These are phyloP conservation scores for Drosophila paranaensis DNA, from an alignment of 2,888 invertebrate species.

Conservation along the genomic window DNA sequence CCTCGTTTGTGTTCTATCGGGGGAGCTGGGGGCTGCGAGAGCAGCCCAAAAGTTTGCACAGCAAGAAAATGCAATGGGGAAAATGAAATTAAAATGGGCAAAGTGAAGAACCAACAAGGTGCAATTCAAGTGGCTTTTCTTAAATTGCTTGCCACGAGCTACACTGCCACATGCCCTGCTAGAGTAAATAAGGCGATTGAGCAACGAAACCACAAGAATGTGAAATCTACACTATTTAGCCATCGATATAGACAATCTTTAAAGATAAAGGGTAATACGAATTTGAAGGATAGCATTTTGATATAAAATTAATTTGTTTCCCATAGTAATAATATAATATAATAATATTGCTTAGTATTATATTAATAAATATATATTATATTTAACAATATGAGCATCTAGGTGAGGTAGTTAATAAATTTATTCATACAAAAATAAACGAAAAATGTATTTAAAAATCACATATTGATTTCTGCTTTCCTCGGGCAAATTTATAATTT, in stretches of 20 bases:
- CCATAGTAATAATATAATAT: too few relatives aligned
- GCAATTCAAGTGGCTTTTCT: constrained; percentile 42
- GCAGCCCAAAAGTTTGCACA: constrained; percentile 55
- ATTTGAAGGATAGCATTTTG: too few relatives aligned
- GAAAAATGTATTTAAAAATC: too few relatives aligned
- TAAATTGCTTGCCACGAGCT: constrained; percentile 32
- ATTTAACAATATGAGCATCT: too few relatives aligned
- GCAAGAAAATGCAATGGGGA: constrained; percentile 59
- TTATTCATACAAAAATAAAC: too few relatives aligned
- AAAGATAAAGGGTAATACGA: too few relatives aligned
- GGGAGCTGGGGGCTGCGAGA: constrained; percentile 1
- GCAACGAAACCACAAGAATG: neutral
- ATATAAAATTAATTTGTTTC: too few relatives aligned
- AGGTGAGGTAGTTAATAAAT: too few relatives aligned
- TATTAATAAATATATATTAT: too few relatives aligned
- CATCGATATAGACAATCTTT: neutral
- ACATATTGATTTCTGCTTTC: too few relatives aligned
- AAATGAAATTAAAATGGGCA: constrained; percentile 66
- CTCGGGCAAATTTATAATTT: too few relatives aligned
- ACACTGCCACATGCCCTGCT: constrained; percentile 16
- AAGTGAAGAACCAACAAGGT: constrained; percentile 59
- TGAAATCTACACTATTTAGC: neutral
- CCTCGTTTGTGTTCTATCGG: constrained; percentile 69
- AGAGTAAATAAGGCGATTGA: constrained; percentile 28
- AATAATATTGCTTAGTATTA: too few relatives aligned